These are phyloP conservation scores for Hydropotes inermis DNA, from an alignment of 2,113 vertebrate genomes.

Conservation along the genomic window DNA sequence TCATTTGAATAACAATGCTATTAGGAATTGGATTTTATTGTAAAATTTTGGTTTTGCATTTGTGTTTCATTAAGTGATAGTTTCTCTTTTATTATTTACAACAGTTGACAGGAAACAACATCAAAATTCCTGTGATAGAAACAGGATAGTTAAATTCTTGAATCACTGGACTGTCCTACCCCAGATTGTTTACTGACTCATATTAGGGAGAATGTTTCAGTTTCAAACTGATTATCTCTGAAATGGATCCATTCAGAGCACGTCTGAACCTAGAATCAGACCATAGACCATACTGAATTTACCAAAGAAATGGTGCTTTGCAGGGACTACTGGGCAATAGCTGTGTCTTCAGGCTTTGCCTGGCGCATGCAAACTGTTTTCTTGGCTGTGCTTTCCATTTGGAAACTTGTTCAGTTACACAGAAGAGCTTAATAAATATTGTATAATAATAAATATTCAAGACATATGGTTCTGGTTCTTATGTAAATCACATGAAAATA, in stretches of 20 bases:
- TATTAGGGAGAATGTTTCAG: not conserved
- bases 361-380: not conserved
- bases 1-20: not conserved
- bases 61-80: not conserved
- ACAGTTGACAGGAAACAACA: not conserved
- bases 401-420: not conserved
- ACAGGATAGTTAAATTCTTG: not conserved
- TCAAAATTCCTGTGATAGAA: not conserved
- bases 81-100: not conserved
- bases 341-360: not conserved
- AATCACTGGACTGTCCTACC: not conserved
- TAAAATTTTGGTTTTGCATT: not conserved
- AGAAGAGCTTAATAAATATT: conserved; percentile 46
- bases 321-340: not conserved
- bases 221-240: not conserved
- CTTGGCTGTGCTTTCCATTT: not conserved
- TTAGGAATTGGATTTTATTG: conserved; percentile 31
- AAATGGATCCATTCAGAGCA: not conserved
- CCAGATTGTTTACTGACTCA: not conserved
- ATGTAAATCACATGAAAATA: conserved; percentile 39
- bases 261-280: not conserved
- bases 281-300: not conserved
- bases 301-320: not conserved
- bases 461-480: not conserved
- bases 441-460: conserved; percentile 44